These are phyloP conservation scores for Passer montanus DNA, from an alignment of 2,113 vertebrate species.

Conservation along the genomic window DNA sequence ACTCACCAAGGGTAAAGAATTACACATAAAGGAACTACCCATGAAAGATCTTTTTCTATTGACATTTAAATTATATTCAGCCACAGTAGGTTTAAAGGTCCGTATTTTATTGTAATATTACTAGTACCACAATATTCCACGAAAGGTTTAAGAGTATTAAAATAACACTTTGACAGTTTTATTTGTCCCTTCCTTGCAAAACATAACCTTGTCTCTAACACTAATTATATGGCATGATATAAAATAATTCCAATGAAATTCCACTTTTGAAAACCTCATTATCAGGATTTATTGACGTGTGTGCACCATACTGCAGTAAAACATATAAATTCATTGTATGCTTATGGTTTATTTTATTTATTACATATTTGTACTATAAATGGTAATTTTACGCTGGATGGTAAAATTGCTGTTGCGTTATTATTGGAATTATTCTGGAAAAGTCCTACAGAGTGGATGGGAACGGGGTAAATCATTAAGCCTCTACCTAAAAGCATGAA, in stretches of 20 bases:
- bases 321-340: background rate
- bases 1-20: background rate
- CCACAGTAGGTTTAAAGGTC: conserved; percentile 32
- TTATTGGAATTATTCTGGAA: background rate
- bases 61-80: conserved; percentile 25
- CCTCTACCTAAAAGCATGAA: background rate
- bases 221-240: conserved; percentile 26
- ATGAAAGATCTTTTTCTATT: conserved; percentile 26
- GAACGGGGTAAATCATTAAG: background rate
- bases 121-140: background rate
- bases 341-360: conserved; percentile 18
- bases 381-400: background rate
- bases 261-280: conserved; percentile 56
- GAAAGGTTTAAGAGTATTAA: conserved; percentile 16
- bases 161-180: conserved; percentile 45
- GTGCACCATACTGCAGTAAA: background rate
- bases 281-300: conserved; percentile 27
- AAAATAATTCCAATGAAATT: conserved; percentile 49
- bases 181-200: conserved; percentile 41
- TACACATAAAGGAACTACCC: conserved; percentile 11
- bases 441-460: background rate
- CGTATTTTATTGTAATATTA: conserved; percentile 23
- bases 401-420: background rate
- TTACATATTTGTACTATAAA: background rate
- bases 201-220: conserved; percentile 1